These are phyloP conservation scores for Cecropterus lyciades DNA, from an alignment of 1,140 invertebrate species.

Conservation along the genomic window DNA sequence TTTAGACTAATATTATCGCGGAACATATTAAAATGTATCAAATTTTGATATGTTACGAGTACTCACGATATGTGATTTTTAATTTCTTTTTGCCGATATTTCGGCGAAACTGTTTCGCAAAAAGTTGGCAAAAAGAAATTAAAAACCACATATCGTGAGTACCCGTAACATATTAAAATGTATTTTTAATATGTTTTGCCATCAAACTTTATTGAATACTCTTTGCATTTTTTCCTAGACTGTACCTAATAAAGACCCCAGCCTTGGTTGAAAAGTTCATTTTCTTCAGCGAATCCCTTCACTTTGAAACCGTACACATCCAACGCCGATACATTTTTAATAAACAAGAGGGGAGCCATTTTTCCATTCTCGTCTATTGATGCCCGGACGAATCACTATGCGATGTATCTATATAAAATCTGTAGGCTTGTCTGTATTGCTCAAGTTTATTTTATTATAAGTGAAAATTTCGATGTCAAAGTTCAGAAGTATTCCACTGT, in stretches of 20 bases:
- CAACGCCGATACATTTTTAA: slow-evolving; percentile 62
- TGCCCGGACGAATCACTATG: slow-evolving; percentile 29
- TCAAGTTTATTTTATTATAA: neutral
- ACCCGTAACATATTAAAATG: too few species aligned
- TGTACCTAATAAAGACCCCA: slow-evolving; percentile 60
- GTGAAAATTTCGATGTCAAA: neutral
- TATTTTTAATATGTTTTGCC: too few species aligned
- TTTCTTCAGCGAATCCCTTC: slow-evolving; percentile 68
- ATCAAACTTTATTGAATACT: neutral
- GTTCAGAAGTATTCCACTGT: neutral
- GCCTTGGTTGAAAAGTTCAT: slow-evolving; percentile 69
- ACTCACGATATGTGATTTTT: too few species aligned
- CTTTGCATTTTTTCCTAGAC: slow-evolving; percentile 39
- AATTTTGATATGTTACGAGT: too few species aligned
- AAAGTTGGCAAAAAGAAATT: too few species aligned
- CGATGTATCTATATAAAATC: neutral
- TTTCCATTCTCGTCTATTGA: slow-evolving; percentile 37
- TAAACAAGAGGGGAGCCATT: slow-evolving; percentile 51
- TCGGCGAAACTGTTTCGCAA: too few species aligned
- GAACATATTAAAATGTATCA: too few species aligned
- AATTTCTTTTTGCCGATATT: too few species aligned
- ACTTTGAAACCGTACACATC: slow-evolving; percentile 65
- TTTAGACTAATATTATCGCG: too few species aligned
- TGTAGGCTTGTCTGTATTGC: neutral
- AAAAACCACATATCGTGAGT: too few species aligned